phyloP scores from a whole-genome alignment of 1,140 invertebrate species.

The Drosophila ananassae region DNA sequence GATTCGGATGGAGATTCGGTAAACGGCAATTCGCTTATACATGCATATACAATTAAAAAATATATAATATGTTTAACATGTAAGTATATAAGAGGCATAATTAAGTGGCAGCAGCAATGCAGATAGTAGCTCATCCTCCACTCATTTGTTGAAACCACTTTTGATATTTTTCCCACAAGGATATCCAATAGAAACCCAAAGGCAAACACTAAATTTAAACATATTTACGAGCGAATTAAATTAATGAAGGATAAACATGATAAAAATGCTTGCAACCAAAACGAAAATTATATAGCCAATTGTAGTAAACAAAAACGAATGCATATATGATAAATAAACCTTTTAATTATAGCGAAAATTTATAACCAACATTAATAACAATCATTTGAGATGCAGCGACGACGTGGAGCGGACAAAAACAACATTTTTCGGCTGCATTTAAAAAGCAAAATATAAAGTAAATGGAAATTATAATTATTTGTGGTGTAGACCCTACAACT shows the following conservation, averaged over 20 bases:
- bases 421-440: constrained; percentile 73
- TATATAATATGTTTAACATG: constrained; percentile 72
- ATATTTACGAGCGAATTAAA: constrained; percentile 30
- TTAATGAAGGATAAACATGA: constrained; percentile 28
- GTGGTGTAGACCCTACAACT: constrained; percentile 60
- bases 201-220: constrained; percentile 36
- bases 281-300: constrained; percentile 65
- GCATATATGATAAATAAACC: constrained; percentile 43
- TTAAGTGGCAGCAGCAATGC: constrained; percentile 53
- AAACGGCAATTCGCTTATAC: constrained; percentile 53
- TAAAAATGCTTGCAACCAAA: constrained; percentile 49
- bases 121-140: constrained; percentile 31
- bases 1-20: constrained; percentile 50
- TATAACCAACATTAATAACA: constrained; percentile 53
- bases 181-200: background rate
- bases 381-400: constrained; percentile 52
- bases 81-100: constrained; percentile 75
- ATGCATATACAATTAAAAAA: constrained; percentile 56
- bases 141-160: constrained; percentile 28
- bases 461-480: constrained; percentile 23
- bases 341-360: constrained; percentile 71
- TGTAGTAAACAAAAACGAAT: constrained; percentile 61
- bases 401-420: constrained; percentile 43
- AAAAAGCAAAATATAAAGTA: constrained; percentile 43
- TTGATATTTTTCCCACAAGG: constrained; percentile 22